These are phyloP conservation scores for Pseudotriccus pelzelni DNA, from an alignment of 2,797 vertebrate genomes.

Conservation along the genomic window DNA sequence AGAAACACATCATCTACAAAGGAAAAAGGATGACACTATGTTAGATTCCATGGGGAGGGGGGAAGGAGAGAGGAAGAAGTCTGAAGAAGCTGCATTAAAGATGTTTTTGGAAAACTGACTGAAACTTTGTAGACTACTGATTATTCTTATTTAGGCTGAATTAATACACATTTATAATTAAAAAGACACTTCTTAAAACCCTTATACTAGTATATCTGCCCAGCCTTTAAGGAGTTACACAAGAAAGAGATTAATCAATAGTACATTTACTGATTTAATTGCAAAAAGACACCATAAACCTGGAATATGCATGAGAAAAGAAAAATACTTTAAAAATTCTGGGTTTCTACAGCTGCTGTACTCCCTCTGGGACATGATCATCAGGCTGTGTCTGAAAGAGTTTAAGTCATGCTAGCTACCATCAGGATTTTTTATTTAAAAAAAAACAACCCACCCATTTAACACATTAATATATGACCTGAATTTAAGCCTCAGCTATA, in stretches of 20 bases:
- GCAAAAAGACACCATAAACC: not conserved
- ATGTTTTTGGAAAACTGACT: not conserved
- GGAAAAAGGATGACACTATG: not conserved
- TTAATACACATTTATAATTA: not conserved
- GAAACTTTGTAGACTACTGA: not conserved
- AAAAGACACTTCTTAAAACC: not conserved
- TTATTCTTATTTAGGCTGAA: not conserved
- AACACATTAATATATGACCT: not conserved
- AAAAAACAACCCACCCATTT: not conserved
- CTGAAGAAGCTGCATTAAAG: not conserved
- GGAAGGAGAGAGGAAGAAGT: not conserved
- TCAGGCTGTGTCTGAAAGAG: not conserved
- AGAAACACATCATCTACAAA: slow-evolving; percentile 96
- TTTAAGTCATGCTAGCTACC: not conserved
- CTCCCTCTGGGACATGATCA: not conserved
- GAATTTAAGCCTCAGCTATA: not conserved
- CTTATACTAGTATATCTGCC: not conserved
- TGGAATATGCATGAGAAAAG: not conserved
- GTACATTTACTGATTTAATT: not conserved
- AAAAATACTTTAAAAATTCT: not conserved
- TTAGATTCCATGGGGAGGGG: not conserved
- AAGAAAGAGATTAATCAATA: not conserved
- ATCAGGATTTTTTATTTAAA: not conserved
- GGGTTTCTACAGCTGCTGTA: not conserved
- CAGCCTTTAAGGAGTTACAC: not conserved